phyloP scores from a whole-genome alignment of 2,113 vertebrate genomes.

The Argyrosomus japonicus region DNA sequence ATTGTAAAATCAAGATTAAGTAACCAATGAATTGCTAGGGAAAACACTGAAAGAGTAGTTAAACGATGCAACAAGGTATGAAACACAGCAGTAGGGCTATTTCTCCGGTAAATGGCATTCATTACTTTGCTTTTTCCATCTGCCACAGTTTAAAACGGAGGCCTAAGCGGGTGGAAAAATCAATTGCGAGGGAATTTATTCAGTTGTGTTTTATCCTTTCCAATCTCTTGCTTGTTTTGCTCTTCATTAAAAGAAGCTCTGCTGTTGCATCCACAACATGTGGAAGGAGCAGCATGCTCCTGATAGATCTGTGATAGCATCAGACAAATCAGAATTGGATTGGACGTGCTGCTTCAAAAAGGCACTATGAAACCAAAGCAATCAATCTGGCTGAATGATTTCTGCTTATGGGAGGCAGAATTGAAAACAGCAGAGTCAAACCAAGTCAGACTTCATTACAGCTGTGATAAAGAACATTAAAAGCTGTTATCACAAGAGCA shows the following conservation, averaged over 20 bases:
- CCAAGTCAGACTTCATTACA: conserved; percentile 28
- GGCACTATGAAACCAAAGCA: conserved; percentile 44
- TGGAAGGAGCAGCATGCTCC: conserved; percentile 15
- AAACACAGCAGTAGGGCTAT: conserved; percentile 24
- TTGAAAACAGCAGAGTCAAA: conserved; percentile 25
- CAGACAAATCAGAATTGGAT: conserved; percentile 60
- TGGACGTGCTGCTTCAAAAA: conserved; percentile 38
- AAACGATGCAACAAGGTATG: conserved; percentile 23
- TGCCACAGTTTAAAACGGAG: conserved; percentile 20
- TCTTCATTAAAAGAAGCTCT: conserved; percentile 63
- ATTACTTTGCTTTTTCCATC: conserved; percentile 41
- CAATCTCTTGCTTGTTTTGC: conserved; percentile 52
- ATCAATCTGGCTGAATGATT: conserved; percentile 49
- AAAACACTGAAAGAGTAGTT: conserved; percentile 24
- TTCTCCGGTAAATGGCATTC: conserved; percentile 40
- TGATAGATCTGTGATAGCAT: conserved; percentile 51
- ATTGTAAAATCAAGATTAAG: background rate
- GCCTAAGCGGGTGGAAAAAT: conserved; percentile 44
- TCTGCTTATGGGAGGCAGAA: conserved; percentile 34
- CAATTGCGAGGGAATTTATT: conserved; percentile 49
- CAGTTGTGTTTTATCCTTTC: conserved; percentile 45
- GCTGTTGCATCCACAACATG: conserved; percentile 27
- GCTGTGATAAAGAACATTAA: conserved; percentile 44
- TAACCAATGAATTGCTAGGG: conserved; percentile 36
- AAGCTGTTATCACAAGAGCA: conserved; percentile 29